Evolutionary conservation across 1,140 invertebrate species (phyloP), one percentile per base, ranked within the genome.

Genomic region (Rhynchophorus ferrugineus): DNA sequence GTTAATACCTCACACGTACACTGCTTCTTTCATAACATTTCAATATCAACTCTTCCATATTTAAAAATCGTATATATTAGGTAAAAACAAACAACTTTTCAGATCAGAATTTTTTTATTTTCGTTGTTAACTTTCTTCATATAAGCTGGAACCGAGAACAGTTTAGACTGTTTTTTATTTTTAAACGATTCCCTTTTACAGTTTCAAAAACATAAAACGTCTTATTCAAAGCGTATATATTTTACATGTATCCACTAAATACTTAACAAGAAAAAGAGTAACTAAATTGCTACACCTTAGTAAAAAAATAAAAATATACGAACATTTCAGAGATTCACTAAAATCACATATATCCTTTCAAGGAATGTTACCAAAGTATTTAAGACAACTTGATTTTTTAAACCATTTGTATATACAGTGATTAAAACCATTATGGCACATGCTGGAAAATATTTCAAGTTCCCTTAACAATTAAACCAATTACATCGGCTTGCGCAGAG

Each of bases 261-360:
- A 42, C n/a, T 47, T 37, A 36, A 41, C 11, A 18, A 42, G 39
- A 19, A 14, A 54, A 35, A 47, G 14, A 33, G 35, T 39, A 55
- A 55, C 46, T 49, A 49, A 55, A 55, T 35, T 29, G 43, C 45
- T 55, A 49, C 53, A 7, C 22, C 35, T 39, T 55, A 55, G 24
- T 29, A 29, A 29, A 29, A 29, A 38, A 19, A 38, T 38, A 14
- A 14, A 38, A 19, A 38, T 13, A 38, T 13, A n/a, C n/a, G n/a
- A 54, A 54, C 45, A 54, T 44, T 46, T 44, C 43, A 41, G 53
- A 55, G 53, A 55, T 49, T 55, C 46, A 54, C 52, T 54, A 54
- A 54, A 54, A 54, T 54, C 52, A 55, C 46, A 55, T 47, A 39
- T 43, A 51, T 51, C 19, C 8, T 51, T 51, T 11, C 21, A 51